phyloP scores from a whole-genome alignment of 2,113 vertebrate genomes.

The Cyanoramphus novaezelandiae region DNA sequence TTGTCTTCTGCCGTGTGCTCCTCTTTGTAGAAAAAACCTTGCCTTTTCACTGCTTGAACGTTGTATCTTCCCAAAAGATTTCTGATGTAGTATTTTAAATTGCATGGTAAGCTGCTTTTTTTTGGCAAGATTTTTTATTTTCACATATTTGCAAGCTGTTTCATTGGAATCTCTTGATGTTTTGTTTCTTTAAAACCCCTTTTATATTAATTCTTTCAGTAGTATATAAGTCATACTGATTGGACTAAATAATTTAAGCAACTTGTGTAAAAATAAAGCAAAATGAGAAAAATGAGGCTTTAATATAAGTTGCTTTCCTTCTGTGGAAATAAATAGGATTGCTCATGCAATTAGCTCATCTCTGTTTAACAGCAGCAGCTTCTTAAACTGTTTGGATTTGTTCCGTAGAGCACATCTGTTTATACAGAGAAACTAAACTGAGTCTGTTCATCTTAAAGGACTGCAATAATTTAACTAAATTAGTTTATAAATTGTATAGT shows the following conservation, averaged over 20 bases:
- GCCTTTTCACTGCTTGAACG: neutral
- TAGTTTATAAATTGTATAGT: neutral
- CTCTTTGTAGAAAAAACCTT: neutral
- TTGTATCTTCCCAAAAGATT: neutral
- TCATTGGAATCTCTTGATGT: neutral
- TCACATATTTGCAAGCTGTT: fast-evolving
- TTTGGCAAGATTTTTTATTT: neutral
- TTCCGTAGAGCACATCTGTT: neutral
- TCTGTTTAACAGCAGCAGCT: neutral
- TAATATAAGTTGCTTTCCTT: neutral
- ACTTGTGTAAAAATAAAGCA: neutral
- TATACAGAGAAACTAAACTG: neutral
- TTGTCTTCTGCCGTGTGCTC: neutral
- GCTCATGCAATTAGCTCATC: neutral
- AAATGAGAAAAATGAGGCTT: neutral
- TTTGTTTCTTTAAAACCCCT: neutral
- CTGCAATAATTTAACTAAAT: neutral
- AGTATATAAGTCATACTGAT: neutral
- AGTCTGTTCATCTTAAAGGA: neutral
- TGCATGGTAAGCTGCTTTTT: neutral
- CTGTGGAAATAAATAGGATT: neutral
- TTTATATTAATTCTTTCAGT: neutral
- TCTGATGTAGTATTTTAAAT: neutral
- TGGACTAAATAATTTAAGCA: neutral
- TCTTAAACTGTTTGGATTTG: neutral